Conservation (phyloP, 2,797 vertebrate genomes). For the Argya squamiceps region DNA sequence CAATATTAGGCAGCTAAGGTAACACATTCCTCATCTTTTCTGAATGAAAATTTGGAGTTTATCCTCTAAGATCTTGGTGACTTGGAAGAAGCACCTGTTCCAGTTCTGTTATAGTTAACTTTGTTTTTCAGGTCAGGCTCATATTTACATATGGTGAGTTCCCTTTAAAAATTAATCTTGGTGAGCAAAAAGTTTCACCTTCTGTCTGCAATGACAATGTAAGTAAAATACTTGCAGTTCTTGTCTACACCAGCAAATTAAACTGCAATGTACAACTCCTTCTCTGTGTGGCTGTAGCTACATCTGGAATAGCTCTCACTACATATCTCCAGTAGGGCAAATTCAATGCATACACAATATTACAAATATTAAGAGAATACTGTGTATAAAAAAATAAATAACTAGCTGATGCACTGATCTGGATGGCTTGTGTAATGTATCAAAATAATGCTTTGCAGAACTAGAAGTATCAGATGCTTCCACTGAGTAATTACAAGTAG, state of each 20-base stretch:
- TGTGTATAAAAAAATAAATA: background rate
- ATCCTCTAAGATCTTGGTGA: background rate
- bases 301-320: background rate
- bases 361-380: background rate
- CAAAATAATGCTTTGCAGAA: background rate
- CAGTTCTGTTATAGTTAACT: background rate
- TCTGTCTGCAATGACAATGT: background rate
- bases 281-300: background rate
- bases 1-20: background rate
- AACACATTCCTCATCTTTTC: background rate
- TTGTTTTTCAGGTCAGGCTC: background rate
- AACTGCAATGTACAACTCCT: background rate
- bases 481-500: background rate
- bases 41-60: background rate
- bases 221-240: background rate
- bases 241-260: background rate
- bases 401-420: background rate
- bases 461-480: background rate
- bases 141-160: accelerated
- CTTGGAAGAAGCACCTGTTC: background rate
- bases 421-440: accelerated
- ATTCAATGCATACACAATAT: background rate
- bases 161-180: background rate
- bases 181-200: background rate
- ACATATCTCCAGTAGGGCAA: background rate